Base-by-base conservation (phyloP, 2,797 vertebrate genomes). In the Amphiprion clarkii region DNA sequence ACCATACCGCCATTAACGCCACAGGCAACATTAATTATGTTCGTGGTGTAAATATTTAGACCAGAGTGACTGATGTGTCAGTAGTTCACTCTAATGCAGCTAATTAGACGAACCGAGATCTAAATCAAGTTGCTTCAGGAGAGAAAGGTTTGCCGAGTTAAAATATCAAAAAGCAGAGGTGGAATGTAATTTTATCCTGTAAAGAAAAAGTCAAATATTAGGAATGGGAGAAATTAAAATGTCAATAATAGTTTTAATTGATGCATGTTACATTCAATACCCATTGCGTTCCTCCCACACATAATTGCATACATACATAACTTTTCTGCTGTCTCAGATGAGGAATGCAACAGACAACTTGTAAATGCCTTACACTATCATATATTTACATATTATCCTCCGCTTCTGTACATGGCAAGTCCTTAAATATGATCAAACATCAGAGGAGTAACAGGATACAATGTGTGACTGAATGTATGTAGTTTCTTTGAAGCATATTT, bases 181-280 rank as follows among this genome's bases (percentile, higher is more conserved):
- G 29, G 29, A 64, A 60, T 21, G 67, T 63, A 2, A 40, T 62
- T 76, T 33, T 74, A 72, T n/a, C 46, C 23, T 67, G 64, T 49
- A 14, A 74, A 68, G 42, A 79, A 76, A 63, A 82, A 72, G 29
- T 74, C 25, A 83, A 79, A 62, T 63, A 84, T 84, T 77, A 80
- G 67, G 53, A 87, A 78, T 39, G 52, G 57, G 23, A 76, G 49
- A 71, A 82, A 82, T 84, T 81, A 92, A 92, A 94, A 93, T 89
- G 87, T 93, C 93, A 96, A 96, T 97, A 95, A 96, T 95, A 96
- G 83, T 96, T 97, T 98, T 97, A 97, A 97, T 95, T 93, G 95
- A 96, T 97, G 96, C 94, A 93, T 95, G 94, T 96, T 97, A 98
- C 97, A 98, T 97, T 97, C 96, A 97, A 86, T 95, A 96, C 95